Evolutionary conservation across 2,797 vertebrate genomes (phyloP), one percentile per base, ranked within the genome.

Genomic region (Chelon auratus): DNA sequence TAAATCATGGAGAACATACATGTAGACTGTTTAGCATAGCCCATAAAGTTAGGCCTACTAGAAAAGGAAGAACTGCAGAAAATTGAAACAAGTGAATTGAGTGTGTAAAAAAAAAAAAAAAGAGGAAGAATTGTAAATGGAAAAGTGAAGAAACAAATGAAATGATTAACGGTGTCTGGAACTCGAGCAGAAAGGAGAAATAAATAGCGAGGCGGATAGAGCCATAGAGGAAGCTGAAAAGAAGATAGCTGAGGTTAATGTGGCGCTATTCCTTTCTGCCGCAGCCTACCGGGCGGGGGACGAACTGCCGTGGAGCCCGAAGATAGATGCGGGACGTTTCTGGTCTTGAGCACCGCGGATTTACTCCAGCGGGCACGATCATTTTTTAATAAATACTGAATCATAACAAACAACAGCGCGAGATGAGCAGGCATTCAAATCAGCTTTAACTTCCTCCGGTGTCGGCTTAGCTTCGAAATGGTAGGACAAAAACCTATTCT

Each of bases 311-410:
- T 64, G 82, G 68, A 86, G 78, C 75, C 68, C 37, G 67, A 61
- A 87, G 73, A 86, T 75, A 88, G 81, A 89, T 84, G 88, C 87
- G 92, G 92, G 91, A 91, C 90, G 86, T 75, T 81, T 82, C 77
- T 86, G 82, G 77, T 89, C 72, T 83, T 80, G 81, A 87, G 85
- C 87, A 82, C 82, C 81, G 76, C 83, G 84, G 84, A 87, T 87
- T 82, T 84, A 80, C 78, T 85, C 78, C 78, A 62, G 77, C 82
- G 85, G 84, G 80, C 85, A 86, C 86, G 74, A 78, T 83, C 84
- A 83, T 62, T 18, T 68, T 75, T 68, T 75, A 62, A 82, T 81
- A 63, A 74, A 80, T 58, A 80, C 85, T 88, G 86, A 82, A 80
- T 83, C 78, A 86, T 76, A 82, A 75, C 58, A 69, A 83, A 57